These are phyloP conservation scores for Cichladusa arquata DNA, from an alignment of 2,113 vertebrate genomes.

Conservation along the genomic window DNA sequence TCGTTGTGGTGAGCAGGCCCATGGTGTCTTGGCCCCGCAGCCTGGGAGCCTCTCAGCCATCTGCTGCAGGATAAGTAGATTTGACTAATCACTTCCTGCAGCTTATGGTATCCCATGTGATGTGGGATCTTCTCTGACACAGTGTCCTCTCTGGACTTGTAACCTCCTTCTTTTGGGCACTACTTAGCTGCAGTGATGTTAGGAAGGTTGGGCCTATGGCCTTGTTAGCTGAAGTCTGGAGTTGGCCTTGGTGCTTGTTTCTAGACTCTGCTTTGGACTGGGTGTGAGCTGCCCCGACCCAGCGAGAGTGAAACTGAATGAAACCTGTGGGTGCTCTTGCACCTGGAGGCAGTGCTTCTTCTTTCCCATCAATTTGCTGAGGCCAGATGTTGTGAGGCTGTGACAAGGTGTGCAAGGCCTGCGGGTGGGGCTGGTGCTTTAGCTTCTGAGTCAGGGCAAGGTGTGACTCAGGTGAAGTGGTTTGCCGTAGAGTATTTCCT, in stretches of 20 bases:
- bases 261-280: background rate
- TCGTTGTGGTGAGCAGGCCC: constrained; percentile 68
- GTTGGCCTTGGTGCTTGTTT: background rate
- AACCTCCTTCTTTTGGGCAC: background rate
- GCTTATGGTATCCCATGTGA: background rate
- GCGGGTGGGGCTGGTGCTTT: background rate
- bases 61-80: constrained; percentile 58
- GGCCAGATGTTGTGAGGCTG: background rate
- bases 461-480: background rate
- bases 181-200: background rate
- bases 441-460: background rate
- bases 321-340: background rate
- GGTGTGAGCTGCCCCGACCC: background rate
- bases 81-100: constrained; percentile 53
- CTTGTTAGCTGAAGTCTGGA: background rate
- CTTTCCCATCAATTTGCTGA: accelerated
- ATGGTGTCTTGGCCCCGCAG: accelerated
- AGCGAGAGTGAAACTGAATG: background rate
- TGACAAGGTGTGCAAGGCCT: accelerated
- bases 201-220: background rate
- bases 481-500: background rate
- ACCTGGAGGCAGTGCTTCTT: background rate
- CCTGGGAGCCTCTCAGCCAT: background rate
- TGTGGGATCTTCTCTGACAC: constrained; percentile 23
- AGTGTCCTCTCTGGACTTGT: constrained; percentile 33